These are phyloP conservation scores for Sisyra nigra DNA, from an alignment of 2,888 invertebrate species.

Conservation along the genomic window DNA sequence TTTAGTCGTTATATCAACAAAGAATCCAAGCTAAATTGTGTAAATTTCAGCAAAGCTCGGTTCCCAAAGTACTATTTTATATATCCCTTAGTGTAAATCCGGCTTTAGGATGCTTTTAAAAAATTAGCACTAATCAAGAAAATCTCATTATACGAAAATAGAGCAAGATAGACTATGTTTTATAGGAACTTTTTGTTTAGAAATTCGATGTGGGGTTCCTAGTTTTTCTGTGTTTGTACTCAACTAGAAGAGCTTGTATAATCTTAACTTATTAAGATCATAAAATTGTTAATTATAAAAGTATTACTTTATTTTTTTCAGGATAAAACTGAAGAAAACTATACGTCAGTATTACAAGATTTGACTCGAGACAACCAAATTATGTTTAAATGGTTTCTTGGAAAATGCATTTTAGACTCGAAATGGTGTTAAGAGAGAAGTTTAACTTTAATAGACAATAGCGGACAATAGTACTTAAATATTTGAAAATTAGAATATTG, in stretches of 20 bases:
- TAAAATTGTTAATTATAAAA: constrained; percentile 9
- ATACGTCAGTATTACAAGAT: constrained; percentile 30
- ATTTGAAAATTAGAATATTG: neutral
- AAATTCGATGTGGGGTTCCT: too few species aligned
- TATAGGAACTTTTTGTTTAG: too few species aligned
- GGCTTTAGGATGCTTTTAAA: too few species aligned
- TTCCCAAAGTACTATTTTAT: too few species aligned
- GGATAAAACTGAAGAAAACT: constrained; percentile 23
- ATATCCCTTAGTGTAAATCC: too few species aligned
- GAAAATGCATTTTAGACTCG: constrained; percentile 66
- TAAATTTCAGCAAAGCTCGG: too few species aligned
- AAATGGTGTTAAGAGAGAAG: constrained; percentile 49
- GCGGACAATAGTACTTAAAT: neutral
- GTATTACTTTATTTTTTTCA: constrained; percentile 15
- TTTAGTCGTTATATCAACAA: too few species aligned
- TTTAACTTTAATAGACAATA: too few species aligned
- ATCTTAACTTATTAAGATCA: neutral
- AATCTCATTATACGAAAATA: too few species aligned
- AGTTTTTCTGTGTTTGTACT: neutral
- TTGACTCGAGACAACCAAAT: constrained; percentile 54
- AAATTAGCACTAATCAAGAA: too few species aligned
- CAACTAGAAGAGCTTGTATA: neutral
- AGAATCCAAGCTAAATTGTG: too few species aligned
- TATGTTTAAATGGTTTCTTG: constrained; percentile 72
- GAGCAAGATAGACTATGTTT: too few species aligned